Evolutionary conservation across 2,797 vertebrate species (phyloP), one percentile per base, ranked within the genome.

Genomic region (Melanogrammus aeglefinus): DNA sequence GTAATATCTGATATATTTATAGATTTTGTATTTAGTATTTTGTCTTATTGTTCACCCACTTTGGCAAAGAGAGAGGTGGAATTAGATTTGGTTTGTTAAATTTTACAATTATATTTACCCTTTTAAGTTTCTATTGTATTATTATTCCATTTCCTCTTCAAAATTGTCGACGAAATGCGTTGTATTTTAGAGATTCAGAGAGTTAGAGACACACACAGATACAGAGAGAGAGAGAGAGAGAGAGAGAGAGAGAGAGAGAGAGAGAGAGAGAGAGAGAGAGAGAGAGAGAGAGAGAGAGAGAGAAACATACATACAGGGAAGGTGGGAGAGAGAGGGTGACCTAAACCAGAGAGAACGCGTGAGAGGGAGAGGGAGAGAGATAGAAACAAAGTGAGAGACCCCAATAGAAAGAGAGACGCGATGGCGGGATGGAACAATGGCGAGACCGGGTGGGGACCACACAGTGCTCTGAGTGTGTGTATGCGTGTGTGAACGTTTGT

Each of bases 201-300:
- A 74, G n/a, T 38, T 21, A 75, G 24, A 74, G 31, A 78, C 72
- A 77, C 51, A 74, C 69, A 83, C 6, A 79, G 71, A 73, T 69
- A 13, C 24, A 69, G 81, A 78, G 74, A 84, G 18, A 72, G 57
- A 35, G 18, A 39, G 10, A 69, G 4, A 72, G 35, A 36, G 24
- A 44, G 36, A 63, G 79, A 39, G n/a, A n/a, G n/a, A n/a, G n/a
- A n/a, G n/a, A n/a, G n/a, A n/a, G n/a, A 83, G 75, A 75, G 12
- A 27, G 44, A 63, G n/a, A 18, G 33, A 36, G 5, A 27, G 47
- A 27, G 21, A 27, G 31, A 31, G 24, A 18, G 16, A 33, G 38
- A 36, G 14, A 47, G 29, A 33, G 75, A 80, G 44, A 79, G 76
- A 14, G 66, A 57, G 51, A 51, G 44, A 57, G 0, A 39, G 72